Evolutionary conservation across 2,797 vertebrate genomes (phyloP).

Genomic region (Pantherophis vulpinus): DNA sequence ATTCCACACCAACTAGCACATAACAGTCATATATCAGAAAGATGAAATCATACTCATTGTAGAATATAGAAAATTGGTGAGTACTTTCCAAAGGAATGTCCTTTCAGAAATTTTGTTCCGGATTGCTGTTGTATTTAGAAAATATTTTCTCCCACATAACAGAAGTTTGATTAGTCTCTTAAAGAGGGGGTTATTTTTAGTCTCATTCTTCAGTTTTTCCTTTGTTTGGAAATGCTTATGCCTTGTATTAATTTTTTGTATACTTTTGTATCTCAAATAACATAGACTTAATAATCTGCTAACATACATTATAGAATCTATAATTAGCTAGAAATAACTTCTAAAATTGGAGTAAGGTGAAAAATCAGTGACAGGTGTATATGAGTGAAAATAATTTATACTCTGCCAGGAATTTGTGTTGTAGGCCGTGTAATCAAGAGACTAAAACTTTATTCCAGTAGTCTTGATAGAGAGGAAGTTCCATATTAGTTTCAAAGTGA

Average conservation of each 20-base stretch:
- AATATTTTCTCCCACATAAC: slow-evolving; percentile 48
- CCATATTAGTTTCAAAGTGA: background rate
- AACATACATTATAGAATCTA: background rate
- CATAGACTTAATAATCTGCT: background rate
- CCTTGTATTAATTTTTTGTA: background rate
- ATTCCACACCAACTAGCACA: slow-evolving; percentile 4
- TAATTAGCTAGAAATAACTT: background rate
- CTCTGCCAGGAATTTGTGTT: background rate
- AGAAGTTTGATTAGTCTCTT: slow-evolving; percentile 35
- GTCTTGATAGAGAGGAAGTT: background rate
- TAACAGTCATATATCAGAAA: slow-evolving; percentile 26
- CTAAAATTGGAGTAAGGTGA: background rate
- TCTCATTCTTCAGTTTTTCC: slow-evolving; percentile 41
- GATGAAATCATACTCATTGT: slow-evolving; percentile 27
- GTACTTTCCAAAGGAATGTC: slow-evolving; percentile 42
- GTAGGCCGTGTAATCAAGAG: background rate
- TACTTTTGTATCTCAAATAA: slow-evolving; percentile 22
- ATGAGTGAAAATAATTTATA: background rate
- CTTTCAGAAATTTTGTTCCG: slow-evolving; percentile 48
- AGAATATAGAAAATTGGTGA: slow-evolving; percentile 22
- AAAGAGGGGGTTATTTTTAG: slow-evolving; percentile 34
- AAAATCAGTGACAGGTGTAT: background rate
- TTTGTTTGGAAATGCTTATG: slow-evolving; percentile 29
- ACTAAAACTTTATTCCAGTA: background rate
- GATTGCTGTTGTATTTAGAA: slow-evolving; percentile 41